phyloP scores from a whole-genome alignment of 2,888 invertebrate species.

The Rotaria socialis region DNA sequence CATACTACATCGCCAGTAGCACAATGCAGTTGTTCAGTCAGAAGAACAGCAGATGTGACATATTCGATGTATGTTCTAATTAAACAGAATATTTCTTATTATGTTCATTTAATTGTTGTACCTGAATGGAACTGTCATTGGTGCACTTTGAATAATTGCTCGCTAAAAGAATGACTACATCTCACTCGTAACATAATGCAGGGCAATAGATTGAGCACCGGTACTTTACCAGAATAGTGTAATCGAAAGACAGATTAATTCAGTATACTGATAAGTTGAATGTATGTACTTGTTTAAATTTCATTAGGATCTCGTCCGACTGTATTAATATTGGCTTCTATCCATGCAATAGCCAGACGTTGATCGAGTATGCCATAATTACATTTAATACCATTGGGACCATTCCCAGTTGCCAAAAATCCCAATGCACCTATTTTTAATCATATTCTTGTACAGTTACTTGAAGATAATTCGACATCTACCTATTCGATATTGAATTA shows the following conservation, averaged over 20 bases:
- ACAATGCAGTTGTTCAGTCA: background rate
- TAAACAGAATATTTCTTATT: no score
- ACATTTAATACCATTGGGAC: no score
- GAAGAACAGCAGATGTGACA: background rate
- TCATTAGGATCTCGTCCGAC: background rate
- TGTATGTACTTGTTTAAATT: no score
- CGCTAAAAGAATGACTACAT: background rate
- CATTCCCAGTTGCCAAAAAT: background rate
- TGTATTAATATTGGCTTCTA: background rate
- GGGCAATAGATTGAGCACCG: no score
- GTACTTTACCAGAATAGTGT: no score
- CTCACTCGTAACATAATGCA: background rate
- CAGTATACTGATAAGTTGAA: no score
- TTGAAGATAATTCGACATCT: slow-evolving; percentile 46
- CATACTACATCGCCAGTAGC: background rate
- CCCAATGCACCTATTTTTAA: background rate
- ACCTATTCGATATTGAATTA: slow-evolving; percentile 57
- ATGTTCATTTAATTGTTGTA: no score
- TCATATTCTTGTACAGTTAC: no score
- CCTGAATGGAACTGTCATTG: background rate
- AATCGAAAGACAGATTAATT: no score
- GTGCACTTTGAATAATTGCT: slow-evolving; percentile 18
- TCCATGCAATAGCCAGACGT: slow-evolving; percentile 2
- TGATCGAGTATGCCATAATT: background rate
- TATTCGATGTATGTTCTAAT: background rate